Evolutionary conservation across 2,113 vertebrate species (phyloP), one percentile per base, ranked within the genome.

Genomic region (Sinosuthora webbiana): DNA sequence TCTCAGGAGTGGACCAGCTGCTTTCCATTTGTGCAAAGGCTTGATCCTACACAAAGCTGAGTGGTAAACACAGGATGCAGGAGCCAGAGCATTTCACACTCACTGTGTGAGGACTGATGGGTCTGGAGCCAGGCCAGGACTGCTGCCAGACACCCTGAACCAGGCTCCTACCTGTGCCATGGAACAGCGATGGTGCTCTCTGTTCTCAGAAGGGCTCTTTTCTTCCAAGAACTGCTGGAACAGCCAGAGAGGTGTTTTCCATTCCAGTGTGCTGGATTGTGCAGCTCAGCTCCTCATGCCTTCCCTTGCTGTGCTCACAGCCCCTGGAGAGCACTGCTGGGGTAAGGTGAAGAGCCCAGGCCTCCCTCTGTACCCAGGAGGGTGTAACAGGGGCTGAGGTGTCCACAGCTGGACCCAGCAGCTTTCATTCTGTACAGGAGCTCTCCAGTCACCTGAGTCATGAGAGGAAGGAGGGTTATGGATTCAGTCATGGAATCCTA

Each of bases 31-130:
- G 60, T 37, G 17, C 16, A 13, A 45, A 67, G 30, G 47, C 39
- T 67, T 67, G 47, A 13, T 78, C 17, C 76, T 62, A 24, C 37
- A 9, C 0, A 0, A 56, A 44, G 50, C 45, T 0, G 0, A 28
- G 45, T 23, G 45, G 70, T 55, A 39, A 70, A 15, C 16, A 20
- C 41, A 20, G n/a, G 35, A 27, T n/a, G 3, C 9, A 31, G 59
- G 57, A 63, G 52, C 57, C 63, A 56, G 77, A n/a, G 63, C 0
- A 0, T 56, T 73, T 78, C 7, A 3, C 25, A 7, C 21, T 37
- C 1, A 0, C 7, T 41, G 33, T 2, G 2, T 45, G 45, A 53
- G 65, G 35, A 45, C 28, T 35, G 83, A 19, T 33, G 25, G 41
- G 31, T 64, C 57, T 60, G 90, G 59, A 82, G 53, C 55, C 17